Evolutionary conservation across 2,113 vertebrate genomes (phyloP).

Genomic region (Dipodomys merriami): DNA sequence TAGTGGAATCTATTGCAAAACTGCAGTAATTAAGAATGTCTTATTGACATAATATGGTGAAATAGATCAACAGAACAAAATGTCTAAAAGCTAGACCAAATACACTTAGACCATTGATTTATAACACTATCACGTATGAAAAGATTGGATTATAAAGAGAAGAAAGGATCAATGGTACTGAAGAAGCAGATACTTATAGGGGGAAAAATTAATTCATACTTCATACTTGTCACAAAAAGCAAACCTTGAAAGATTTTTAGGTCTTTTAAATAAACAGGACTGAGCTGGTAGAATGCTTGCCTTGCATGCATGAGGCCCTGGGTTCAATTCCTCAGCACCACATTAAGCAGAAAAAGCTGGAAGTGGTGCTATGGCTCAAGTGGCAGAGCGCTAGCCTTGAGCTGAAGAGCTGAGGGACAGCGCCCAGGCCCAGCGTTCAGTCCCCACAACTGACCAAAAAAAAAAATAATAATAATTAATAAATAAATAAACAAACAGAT

Average conservation of each 20-base stretch:
- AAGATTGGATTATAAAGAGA: neutral
- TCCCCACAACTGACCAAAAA: too few species aligned
- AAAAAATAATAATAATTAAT: too few species aligned
- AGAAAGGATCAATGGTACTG: neutral
- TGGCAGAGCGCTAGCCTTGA: too few species aligned
- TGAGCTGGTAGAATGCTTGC: neutral
- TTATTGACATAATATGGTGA: neutral
- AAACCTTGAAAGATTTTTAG: neutral
- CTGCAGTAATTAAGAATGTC: too few species aligned
- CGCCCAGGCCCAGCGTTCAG: too few species aligned
- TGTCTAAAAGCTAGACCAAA: neutral
- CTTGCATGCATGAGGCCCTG: too few species aligned
- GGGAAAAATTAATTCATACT: neutral
- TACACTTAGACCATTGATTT: neutral
- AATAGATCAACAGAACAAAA: neutral
- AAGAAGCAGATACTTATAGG: neutral
- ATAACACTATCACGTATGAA: neutral
- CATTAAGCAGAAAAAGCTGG: too few species aligned
- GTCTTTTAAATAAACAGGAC: neutral
- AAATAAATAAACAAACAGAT: too few species aligned
- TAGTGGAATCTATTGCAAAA: too few species aligned
- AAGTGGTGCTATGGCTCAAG: too few species aligned
- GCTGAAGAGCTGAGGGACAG: too few species aligned
- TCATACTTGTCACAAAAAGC: neutral
- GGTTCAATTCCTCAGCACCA: too few species aligned